Evolutionary conservation across 2,113 vertebrate species (phyloP), one percentile per base, ranked within the genome.

Genomic region (Speoplatyrhinus poulsoni): DNA sequence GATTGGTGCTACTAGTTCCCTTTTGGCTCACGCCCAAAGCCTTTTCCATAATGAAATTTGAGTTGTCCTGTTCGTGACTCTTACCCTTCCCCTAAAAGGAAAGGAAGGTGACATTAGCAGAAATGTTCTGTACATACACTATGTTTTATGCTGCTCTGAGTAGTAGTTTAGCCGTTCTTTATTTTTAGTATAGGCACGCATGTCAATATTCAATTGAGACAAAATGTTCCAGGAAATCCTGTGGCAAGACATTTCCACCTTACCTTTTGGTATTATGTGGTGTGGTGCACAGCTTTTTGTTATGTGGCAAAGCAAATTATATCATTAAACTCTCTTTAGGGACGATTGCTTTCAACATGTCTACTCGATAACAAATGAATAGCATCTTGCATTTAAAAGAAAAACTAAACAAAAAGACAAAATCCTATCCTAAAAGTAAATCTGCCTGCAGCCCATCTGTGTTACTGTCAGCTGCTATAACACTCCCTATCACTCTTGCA

Each of bases 31-130:
- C 67, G 64, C 67, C 72, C 72, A 66, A 75, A 78, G 79, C 72
- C 50, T 68, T 62, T 53, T 52, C 48, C 69, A 80, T 87, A 82
- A 84, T 85, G 62, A 62, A 79, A 77, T 88, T 75, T 80, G 64
- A 84, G 73, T 33, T 32, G 1, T 69, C 60, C 68, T 75, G 85
- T 62, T 62, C 41, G 77, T 88, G 85, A 87, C 85, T 90, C 86
- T 88, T 81, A 69, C 63, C 69, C 71, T 72, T 67, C 73, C 70
- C 41, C 64, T 83, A 69, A 74, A 82, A 80, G 73, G 69, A 79
- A 83, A 82, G 81, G 81, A 87, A 78, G 84, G 81, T 85, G 81
- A 76, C 63, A 84, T 80, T 72, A 84, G 86, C 63, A 41, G 64
- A 76, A 77, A 83, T 85, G 26, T 26, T 26, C 26, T 26, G 87